Evolutionary conservation across 2,113 vertebrate species (phyloP).

Genomic region (Campylorhamphus procurvoides): DNA sequence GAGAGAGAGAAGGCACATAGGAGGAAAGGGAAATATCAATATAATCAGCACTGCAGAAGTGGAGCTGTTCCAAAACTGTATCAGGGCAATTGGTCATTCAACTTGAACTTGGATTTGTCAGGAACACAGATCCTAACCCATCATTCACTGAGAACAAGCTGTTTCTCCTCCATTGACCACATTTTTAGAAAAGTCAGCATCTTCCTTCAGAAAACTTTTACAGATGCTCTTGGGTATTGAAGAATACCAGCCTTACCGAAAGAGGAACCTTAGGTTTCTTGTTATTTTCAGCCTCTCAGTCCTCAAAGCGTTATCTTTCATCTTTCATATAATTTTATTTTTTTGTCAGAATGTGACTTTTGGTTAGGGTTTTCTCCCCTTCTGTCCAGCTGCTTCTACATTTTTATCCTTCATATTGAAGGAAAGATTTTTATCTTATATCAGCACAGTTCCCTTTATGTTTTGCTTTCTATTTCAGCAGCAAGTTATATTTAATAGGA

Average conservation of each 20-base stretch:
- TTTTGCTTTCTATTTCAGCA: background rate
- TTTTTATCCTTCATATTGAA: background rate
- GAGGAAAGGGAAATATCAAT: background rate
- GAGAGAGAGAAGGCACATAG: background rate
- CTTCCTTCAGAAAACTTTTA: conserved; percentile 31
- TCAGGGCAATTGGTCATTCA: conserved; percentile 2
- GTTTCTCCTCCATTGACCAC: background rate
- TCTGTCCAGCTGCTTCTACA: background rate
- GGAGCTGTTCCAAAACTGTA: background rate
- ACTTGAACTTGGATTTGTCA: background rate
- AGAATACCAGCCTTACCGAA: background rate
- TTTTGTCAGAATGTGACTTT: conserved; percentile 6
- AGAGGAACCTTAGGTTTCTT: background rate
- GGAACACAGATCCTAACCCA: background rate
- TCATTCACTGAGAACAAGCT: background rate
- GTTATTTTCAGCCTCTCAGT: background rate
- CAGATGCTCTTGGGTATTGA: background rate
- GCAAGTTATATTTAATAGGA: conserved; percentile 25
- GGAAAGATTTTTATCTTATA: conserved; percentile 8
- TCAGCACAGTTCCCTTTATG: background rate
- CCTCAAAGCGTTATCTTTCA: background rate
- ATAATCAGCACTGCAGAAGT: background rate
- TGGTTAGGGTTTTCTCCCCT: background rate
- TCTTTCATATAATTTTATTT: background rate
- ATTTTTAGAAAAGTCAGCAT: conserved; percentile 48